A percentile compares a stretch with the other conserved stretches of the same genome.
These are phyloP conservation scores for Venturia canescens DNA, from an alignment of 1,140 invertebrate genomes.

Conservation along the genomic window DNA sequence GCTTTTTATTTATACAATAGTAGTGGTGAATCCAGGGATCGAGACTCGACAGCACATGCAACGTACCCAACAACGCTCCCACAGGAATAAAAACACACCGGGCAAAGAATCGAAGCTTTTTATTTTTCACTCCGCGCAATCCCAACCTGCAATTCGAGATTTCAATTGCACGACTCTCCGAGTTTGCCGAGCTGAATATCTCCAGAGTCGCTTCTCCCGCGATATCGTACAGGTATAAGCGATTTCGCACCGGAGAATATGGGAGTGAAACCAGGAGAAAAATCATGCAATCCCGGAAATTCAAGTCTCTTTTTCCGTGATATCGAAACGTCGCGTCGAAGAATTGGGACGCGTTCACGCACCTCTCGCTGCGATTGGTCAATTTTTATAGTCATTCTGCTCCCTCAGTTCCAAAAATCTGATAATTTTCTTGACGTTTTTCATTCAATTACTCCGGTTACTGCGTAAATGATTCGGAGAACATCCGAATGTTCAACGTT, in stretches of 20 bases:
- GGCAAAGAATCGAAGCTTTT: neutral
- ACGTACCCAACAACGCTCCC: neutral
- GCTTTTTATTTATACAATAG: slow-evolving; percentile 16
- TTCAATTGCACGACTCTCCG: slow-evolving; percentile 22
- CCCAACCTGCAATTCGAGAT: slow-evolving; percentile 34
- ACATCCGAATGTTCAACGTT: neutral
- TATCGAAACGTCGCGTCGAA: neutral
- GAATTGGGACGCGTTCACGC: too few relatives aligned
- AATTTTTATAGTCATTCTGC: neutral
- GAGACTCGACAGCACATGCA: slow-evolving; percentile 1
- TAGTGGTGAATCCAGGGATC: neutral
- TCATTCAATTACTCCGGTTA: neutral
- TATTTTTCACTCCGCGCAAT: neutral
- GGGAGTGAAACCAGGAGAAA: neutral
- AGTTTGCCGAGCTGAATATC: slow-evolving; percentile 14
- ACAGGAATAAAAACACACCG: neutral
- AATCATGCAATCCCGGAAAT: neutral
- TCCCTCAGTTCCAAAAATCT: too few relatives aligned
- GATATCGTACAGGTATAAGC: neutral
- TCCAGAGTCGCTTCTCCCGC: neutral
- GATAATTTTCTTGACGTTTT: too few relatives aligned
- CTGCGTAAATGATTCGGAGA: too few relatives aligned
- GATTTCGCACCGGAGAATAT: neutral
- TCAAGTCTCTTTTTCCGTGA: neutral
- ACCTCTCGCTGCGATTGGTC: neutral